Percentiles rank a stretch among this genome's conserved stretches.
phyloP scores from a whole-genome alignment of 2,113 vertebrate genomes.

The Leucopsar rothschildi region DNA sequence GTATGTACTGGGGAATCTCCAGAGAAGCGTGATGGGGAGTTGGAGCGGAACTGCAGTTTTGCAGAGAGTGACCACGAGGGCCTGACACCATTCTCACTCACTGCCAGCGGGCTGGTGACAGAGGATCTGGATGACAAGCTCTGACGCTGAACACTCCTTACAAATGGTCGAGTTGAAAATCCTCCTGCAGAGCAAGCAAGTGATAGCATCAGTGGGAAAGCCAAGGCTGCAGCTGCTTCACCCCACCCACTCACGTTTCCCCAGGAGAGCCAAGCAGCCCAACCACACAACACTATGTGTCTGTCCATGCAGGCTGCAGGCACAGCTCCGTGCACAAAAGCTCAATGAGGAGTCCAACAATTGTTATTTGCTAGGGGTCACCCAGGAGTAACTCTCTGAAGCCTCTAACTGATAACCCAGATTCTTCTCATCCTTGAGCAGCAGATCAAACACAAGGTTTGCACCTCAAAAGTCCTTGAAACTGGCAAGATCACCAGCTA shows the following conservation, averaged over 20 bases:
- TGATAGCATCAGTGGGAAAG: neutral
- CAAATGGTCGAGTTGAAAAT: slow-evolving; percentile 94
- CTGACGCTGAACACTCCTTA: slow-evolving; percentile 95
- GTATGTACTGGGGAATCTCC: slow-evolving; percentile 86
- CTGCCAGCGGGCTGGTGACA: slow-evolving; percentile 89
- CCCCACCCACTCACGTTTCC: neutral
- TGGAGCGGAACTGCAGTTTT: slow-evolving; percentile 93
- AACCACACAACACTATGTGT: fast-evolving
- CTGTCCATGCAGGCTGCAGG: neutral
- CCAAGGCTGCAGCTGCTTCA: neutral
- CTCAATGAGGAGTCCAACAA: neutral
- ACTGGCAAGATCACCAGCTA: neutral
- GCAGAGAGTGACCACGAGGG: slow-evolving; percentile 92
- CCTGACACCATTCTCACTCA: slow-evolving; percentile 85
- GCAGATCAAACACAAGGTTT: neutral
- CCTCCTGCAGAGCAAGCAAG: slow-evolving; percentile 76
- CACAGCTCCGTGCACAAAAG: neutral
- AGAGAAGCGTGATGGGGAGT: slow-evolving; percentile 89
- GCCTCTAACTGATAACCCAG: neutral
- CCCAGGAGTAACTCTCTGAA: neutral
- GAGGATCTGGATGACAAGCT: slow-evolving; percentile 91
- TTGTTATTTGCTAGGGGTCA: neutral
- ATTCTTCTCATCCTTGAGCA: neutral
- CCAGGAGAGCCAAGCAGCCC: neutral
- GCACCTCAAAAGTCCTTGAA: neutral